Percentiles rank a stretch among this genome's conserved stretches.
Conservation (phyloP, 2,888 invertebrate species). For the Leptopilina drosophilae region DNA sequence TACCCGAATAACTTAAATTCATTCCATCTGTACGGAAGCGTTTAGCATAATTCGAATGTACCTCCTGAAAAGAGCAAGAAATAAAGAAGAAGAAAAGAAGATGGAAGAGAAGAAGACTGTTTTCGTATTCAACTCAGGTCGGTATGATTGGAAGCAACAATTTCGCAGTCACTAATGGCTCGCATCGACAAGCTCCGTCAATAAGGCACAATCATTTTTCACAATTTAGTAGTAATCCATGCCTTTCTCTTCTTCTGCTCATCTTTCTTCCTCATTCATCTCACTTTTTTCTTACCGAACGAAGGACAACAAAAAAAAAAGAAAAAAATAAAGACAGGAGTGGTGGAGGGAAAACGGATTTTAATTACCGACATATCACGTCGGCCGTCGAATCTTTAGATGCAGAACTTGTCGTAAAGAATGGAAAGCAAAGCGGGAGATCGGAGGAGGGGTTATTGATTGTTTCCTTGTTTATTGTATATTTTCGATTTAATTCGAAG, state of each 20-base stretch:
- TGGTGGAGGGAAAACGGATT: slow-evolving; percentile 55
- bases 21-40: slow-evolving; percentile 21
- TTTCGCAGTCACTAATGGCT: slow-evolving; percentile 67
- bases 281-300: slow-evolving; percentile 41
- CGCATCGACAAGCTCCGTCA: slow-evolving; percentile 60
- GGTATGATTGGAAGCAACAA: slow-evolving; percentile 69
- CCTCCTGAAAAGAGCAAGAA: not conserved
- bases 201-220: slow-evolving; percentile 70
- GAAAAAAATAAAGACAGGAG: not conserved
- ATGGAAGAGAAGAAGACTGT: slow-evolving; percentile 45
- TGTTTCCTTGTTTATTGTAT: slow-evolving; percentile 76
- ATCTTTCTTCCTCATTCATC: slow-evolving; percentile 42
- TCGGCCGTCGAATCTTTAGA: slow-evolving; percentile 46
- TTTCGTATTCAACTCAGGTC: slow-evolving; percentile 67
- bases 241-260: slow-evolving; percentile 41
- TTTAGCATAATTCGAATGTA: slow-evolving; percentile 33
- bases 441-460: slow-evolving; percentile 68
- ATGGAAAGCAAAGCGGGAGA: slow-evolving; percentile 44
- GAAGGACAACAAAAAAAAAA: slow-evolving; percentile 1
- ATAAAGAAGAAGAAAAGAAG: slow-evolving; percentile 42
- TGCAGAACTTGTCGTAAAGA: slow-evolving; percentile 31
- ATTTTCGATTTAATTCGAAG: slow-evolving; percentile 75
- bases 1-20: not conserved
- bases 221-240: slow-evolving; percentile 67
- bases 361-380: slow-evolving; percentile 72